These are phyloP conservation scores for Conger conger DNA, from an alignment of 2,113 vertebrate genomes.

Conservation along the genomic window DNA sequence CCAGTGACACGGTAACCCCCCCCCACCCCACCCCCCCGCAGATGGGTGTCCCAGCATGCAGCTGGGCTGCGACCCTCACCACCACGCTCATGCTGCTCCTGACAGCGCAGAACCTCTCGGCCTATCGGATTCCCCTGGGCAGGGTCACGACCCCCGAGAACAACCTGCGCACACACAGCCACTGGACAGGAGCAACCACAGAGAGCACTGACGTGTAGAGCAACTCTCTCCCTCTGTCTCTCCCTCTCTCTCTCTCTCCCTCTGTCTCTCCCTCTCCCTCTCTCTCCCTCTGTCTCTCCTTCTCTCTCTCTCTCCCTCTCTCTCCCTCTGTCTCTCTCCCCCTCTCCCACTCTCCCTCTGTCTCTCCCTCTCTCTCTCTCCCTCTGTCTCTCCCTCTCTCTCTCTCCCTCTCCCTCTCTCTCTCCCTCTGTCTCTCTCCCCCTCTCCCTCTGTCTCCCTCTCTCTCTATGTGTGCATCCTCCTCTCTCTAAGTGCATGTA, in stretches of 20 bases:
- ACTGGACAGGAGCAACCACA: slow-evolving; percentile 49
- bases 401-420: too few relatives aligned
- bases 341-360: too few relatives aligned
- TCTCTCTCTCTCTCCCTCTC: too few relatives aligned
- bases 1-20: too few relatives aligned
- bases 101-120: slow-evolving; percentile 3
- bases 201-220: slow-evolving; percentile 53
- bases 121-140: slow-evolving; percentile 54
- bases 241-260: neutral
- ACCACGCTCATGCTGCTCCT: slow-evolving; percentile 23
- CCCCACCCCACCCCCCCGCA: neutral
- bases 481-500: too few relatives aligned
- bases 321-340: too few relatives aligned
- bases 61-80: slow-evolving; percentile 64
- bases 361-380: too few relatives aligned
- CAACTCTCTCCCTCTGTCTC: neutral
- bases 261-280: neutral
- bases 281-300: neutral
- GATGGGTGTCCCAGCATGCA: slow-evolving; percentile 46
- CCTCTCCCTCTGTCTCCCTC: too few relatives aligned
- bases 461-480: too few relatives aligned
- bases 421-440: too few relatives aligned
- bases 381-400: too few relatives aligned
- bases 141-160: slow-evolving; percentile 58
- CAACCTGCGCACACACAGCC: slow-evolving; percentile 45